These are phyloP conservation scores for Agrotis ipsilon DNA, from an alignment of 2,888 invertebrate species.

Conservation along the genomic window DNA sequence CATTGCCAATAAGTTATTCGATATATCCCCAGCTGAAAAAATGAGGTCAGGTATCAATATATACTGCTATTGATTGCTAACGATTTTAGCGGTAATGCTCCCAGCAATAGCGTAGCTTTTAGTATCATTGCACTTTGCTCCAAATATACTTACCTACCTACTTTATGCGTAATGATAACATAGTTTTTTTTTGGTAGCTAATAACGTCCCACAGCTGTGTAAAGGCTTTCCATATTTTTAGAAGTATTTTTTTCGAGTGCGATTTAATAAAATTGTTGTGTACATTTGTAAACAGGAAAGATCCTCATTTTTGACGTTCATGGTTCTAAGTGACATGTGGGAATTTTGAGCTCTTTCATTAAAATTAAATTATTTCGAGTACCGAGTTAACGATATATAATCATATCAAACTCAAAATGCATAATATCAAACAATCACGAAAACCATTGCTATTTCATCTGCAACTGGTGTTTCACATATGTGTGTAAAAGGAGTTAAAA, in stretches of 20 bases:
- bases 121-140: conserved; percentile 12
- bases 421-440: background rate
- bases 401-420: background rate
- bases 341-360: conserved; percentile 7
- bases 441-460: conserved; percentile 9
- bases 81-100: background rate
- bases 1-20: conserved; percentile 5
- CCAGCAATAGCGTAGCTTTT: background rate
- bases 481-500: background rate
- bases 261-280: too few relatives aligned
- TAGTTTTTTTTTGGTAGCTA: background rate
- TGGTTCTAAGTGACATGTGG: conserved; percentile 22
- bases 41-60: conserved; percentile 11
- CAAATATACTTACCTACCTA: background rate
- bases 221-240: too few relatives aligned
- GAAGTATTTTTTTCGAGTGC: too few relatives aligned
- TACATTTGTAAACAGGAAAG: conserved; percentile 37
- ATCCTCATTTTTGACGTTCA: conserved; percentile 37
- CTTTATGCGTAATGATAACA: background rate
- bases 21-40: background rate
- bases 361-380: background rate
- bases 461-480: background rate
- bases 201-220: too few relatives aligned
- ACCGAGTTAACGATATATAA: background rate
- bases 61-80: too few relatives aligned